Conservation (phyloP, 2,888 invertebrate species). For the Atrina japonica region DNA sequence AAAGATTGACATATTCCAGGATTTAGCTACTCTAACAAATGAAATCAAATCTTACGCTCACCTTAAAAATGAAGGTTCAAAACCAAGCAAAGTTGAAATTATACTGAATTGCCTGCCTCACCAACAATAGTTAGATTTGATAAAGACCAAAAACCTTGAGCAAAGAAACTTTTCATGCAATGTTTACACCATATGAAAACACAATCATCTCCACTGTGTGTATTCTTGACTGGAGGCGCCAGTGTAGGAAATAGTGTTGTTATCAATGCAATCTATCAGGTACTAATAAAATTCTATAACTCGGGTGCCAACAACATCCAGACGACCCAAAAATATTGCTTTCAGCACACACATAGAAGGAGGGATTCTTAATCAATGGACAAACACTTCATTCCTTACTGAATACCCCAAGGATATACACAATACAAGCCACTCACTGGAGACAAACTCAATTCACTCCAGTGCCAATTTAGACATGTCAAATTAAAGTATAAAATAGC, state of each 20-base stretch:
- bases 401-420: conserved; percentile 36
- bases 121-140: conserved; percentile 22
- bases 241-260: conserved; percentile 59
- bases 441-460: conserved; percentile 18
- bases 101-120: conserved; percentile 37
- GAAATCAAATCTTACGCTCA: conserved; percentile 26
- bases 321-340: conserved; percentile 36
- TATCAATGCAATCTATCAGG: conserved; percentile 51
- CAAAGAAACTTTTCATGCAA: conserved; percentile 33
- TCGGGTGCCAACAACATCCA: conserved; percentile 28
- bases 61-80: not conserved
- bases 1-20: conserved; percentile 9
- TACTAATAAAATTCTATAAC: conserved; percentile 27
- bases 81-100: conserved; percentile 18
- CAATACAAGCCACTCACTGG: conserved; percentile 4
- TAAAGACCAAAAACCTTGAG: conserved; percentile 26
- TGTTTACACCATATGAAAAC: conserved; percentile 27
- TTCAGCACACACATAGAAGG: conserved; percentile 49
- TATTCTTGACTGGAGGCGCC: conserved; percentile 57
- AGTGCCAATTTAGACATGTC: conserved; percentile 15
- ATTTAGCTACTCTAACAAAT: conserved; percentile 30
- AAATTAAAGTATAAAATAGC: conserved; percentile 35
- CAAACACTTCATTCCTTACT: conserved; percentile 44
- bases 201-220: conserved; percentile 14
- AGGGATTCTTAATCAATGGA: conserved; percentile 45